A percentile compares a stretch with the other conserved stretches of the same genome.
These are phyloP conservation scores for Chrysemys picta DNA, from an alignment of 2,113 vertebrate genomes.

Conservation along the genomic window DNA sequence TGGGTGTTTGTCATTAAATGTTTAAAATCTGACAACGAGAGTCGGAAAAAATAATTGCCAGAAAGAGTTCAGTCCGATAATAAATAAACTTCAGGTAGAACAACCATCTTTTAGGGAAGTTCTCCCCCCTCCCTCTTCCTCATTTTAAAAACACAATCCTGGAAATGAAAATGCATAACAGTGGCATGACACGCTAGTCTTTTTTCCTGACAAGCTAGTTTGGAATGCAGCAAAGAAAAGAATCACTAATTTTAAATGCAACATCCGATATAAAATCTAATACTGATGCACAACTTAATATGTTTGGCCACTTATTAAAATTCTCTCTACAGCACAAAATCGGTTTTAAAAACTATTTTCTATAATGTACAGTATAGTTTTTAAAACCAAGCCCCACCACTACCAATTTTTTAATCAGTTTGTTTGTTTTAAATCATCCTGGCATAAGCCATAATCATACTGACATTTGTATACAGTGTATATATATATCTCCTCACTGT, in stretches of 20 bases:
- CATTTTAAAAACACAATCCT: not conserved
- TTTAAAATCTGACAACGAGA: not conserved
- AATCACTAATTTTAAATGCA: not conserved
- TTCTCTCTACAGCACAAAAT: not conserved
- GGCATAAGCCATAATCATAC: not conserved
- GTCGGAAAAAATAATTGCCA: not conserved
- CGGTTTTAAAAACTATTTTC: not conserved
- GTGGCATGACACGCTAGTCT: not conserved
- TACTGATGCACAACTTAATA: not conserved
- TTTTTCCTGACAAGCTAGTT: not conserved
- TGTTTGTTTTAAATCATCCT: not conserved
- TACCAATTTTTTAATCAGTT: not conserved
- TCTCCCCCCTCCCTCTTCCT: not conserved
- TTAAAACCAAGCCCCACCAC: not conserved
- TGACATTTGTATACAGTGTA: not conserved
- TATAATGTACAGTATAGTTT: not conserved
- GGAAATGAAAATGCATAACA: not conserved
- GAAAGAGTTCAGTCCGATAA: not conserved
- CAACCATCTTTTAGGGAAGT: not conserved
- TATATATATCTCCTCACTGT: too few relatives aligned
- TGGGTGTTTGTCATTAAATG: not conserved
- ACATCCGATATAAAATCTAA: not conserved
- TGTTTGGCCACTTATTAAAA: not conserved
- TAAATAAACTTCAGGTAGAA: not conserved
- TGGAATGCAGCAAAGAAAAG: not conserved